Evolutionary conservation across 2,797 vertebrate species (phyloP).

Genomic region (Arrhamphus sclerolepis): DNA sequence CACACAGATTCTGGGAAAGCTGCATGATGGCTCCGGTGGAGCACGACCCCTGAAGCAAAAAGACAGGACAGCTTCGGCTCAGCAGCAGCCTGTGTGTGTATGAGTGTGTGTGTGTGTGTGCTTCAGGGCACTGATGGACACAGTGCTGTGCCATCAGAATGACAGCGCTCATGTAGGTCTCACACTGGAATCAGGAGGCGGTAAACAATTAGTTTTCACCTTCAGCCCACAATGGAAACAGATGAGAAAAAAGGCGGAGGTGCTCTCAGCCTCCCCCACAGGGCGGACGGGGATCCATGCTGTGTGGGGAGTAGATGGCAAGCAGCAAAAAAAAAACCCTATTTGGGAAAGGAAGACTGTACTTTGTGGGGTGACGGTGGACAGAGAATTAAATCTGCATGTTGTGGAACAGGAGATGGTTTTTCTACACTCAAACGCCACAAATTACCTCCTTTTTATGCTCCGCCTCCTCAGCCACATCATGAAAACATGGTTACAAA

Average conservation of each 20-base stretch:
- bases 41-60: constrained; percentile 51
- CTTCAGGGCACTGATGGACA: constrained; percentile 36
- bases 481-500: no score
- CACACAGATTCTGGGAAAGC: constrained; percentile 70
- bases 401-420: constrained; percentile 2
- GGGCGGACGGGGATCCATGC: constrained; percentile 14
- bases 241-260: constrained; percentile 23
- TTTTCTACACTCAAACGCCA: constrained; percentile 17
- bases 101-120: constrained; percentile 21
- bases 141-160: constrained; percentile 19
- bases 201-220: constrained; percentile 66
- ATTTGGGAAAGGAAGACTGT: constrained; percentile 47
- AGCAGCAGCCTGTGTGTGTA: constrained; percentile 14
- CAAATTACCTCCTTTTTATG: constrained; percentile 14
- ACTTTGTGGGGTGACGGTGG: constrained; percentile 29
- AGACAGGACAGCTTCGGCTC: constrained; percentile 36
- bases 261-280: constrained; percentile 2
- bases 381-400: background rate
- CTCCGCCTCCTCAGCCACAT: background rate
- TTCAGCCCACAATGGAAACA: constrained; percentile 45
- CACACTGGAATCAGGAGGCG: constrained; percentile 31
- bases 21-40: constrained; percentile 61
- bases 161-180: constrained; percentile 41
- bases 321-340: constrained; percentile 26
- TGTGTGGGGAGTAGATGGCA: constrained; percentile 13